Base-by-base conservation (phyloP, 2,797 vertebrate species). In the Diplodus puntazzo region DNA sequence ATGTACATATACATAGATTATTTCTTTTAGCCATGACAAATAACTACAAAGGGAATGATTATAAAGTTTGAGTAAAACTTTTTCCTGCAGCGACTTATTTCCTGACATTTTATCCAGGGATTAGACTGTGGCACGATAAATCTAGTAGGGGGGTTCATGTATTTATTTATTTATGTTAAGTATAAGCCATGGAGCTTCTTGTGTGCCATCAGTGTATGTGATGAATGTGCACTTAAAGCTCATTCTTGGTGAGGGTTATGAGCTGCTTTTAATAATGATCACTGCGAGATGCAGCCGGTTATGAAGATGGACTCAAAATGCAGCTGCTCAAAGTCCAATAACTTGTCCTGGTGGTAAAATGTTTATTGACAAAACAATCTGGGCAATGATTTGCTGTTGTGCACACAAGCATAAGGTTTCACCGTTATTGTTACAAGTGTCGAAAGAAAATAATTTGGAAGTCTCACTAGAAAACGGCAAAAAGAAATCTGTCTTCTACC, bases 211-310 rank as follows among this genome's bases (percentile, higher is more conserved):
- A 64, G 53, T 55, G 55, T 17, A n/a, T 67, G 58, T 69, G 66
- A 86, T 84, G 34, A 84, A 87, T 82, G 71, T 73, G 70, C 81
- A 84, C 80, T 80, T 86, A 67, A 74, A 64, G 71, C 57, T 81
- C 59, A 42, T 49, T 77, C 66, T 73, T n/a, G 42, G 45, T 53
- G 65, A 79, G 66, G 46, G 69, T 79, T 78, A 73, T 79, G 82
- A 82, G 81, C 76, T 45, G 73, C 46, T 59, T 5, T 76, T 72
- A 76, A 87, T 79, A 54, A 82, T 84, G 34, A 39, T 86, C 58
- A 69, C 42, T 75, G 69, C 48, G 34, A 10, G 66, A 63, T 59
- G 60, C 42, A 54, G 53, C 0, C 7, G 48, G 50, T 80, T 59
- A 76, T 73, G 25, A 73, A 75, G 68, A 87, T 43, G 12, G 54